Base-by-base conservation (phyloP, 2,113 vertebrate species). In the Pampusana beccarii region DNA sequence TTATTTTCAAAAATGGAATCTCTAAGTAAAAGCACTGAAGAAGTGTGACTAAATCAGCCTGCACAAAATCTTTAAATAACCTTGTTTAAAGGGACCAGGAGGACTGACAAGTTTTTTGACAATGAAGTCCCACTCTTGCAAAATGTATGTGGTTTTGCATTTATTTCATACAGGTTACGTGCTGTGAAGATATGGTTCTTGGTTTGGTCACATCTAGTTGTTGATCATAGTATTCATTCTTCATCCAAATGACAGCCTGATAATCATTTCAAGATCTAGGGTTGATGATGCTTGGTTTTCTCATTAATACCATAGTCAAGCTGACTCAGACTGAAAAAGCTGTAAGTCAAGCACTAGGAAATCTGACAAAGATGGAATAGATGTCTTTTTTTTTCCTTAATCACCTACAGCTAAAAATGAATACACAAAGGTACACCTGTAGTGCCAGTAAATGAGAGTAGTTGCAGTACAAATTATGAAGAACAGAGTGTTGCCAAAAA, bases 401-500 rank as follows among this genome's bases (percentile, higher is more conserved):
- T 94, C 44, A 90, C 33, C 67, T 78, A 31, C 56, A 72, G 80
- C 75, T 95, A 92, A 94, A 92, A 96, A 95, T 86, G 75, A 93
- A 86, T 70, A 74, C 79, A 95, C 25, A 83, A 53, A 92, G 40
- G 54, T 88, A 91, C 69, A 92, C 86, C 92, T 95, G 70, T 95
- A 87, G 85, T 87, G 86, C 67, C 86, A 92, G 72, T 72, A 83
- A 94, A 86, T 0, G n/a, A 92, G 71, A 94, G 53, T 24, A 65
- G 71, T 88, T 91, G 69, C 74, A 77, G 70, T 71, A 89, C 93
- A 93, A 95, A 94, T 90, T 71, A 94, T 83, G 69, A 93, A 91
- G 79, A 88, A 91, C 70, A 86, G 83, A 54, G 11, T 75, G 61
- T 89, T 97, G 94, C 94, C 90, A 91, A 93, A 94, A 92, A 92